Evolutionary conservation across 2,113 vertebrate species (phyloP).

Genomic region (Lanius collurio): DNA sequence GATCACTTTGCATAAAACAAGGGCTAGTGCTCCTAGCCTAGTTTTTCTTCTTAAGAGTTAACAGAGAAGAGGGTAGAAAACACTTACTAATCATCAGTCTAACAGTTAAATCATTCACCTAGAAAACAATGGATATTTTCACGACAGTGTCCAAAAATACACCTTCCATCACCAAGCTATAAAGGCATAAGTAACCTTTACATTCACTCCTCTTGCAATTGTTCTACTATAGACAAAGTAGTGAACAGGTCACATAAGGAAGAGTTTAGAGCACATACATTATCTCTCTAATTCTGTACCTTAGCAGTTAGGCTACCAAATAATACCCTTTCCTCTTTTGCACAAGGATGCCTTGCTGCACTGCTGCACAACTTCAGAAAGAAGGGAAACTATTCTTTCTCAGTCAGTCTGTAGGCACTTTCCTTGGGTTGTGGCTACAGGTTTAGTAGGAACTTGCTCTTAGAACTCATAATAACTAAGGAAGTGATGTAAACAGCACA

Average conservation of each 20-base stretch:
- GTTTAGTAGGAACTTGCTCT: not conserved
- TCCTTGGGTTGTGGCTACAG: not conserved
- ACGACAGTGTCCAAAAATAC: not conserved
- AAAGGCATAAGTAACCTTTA: not conserved
- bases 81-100: not conserved
- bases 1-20: not conserved
- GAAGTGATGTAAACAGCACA: not conserved
- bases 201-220: not conserved
- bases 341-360: not conserved
- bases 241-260: not conserved
- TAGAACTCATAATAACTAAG: not conserved
- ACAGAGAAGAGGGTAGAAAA: not conserved
- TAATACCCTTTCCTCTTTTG: not conserved
- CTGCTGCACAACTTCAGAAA: not conserved
- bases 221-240: not conserved
- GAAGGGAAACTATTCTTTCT: not conserved
- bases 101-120: not conserved
- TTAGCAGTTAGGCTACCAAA: not conserved
- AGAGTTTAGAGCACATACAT: not conserved
- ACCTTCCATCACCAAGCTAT: not conserved
- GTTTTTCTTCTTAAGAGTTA: not conserved
- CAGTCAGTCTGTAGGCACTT: rapidly evolving
- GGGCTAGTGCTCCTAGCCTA: not conserved
- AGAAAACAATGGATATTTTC: not conserved
- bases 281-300: not conserved